A percentile compares a stretch with the other conserved stretches of the same genome.
These are phyloP conservation scores for Melanaphis sacchari DNA, from an alignment of 1,140 invertebrate genomes.

Conservation along the genomic window DNA sequence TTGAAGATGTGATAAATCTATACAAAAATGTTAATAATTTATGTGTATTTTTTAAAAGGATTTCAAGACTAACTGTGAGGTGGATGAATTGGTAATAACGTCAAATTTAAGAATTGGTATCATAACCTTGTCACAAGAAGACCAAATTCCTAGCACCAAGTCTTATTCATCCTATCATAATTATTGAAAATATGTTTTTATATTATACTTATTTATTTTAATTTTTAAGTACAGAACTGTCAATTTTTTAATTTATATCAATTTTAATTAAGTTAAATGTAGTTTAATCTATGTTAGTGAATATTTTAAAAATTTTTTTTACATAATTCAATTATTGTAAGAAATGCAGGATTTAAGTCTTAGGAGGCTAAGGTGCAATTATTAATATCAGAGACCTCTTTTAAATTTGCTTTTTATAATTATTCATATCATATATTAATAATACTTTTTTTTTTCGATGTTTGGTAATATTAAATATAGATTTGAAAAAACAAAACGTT, in stretches of 20 bases:
- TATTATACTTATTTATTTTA: not conserved
- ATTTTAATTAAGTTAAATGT: not conserved
- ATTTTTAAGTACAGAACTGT: not conserved
- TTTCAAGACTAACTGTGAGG: not conserved
- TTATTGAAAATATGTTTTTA: not conserved
- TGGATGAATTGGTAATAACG: not conserved
- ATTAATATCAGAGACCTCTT: too few relatives aligned
- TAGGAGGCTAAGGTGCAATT: too few relatives aligned
- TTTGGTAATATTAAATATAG: too few relatives aligned
- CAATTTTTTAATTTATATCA: not conserved
- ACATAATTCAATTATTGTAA: not conserved
- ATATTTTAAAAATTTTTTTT: not conserved
- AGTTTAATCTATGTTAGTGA: not conserved
- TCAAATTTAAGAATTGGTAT: not conserved
- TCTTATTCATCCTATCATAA: not conserved
- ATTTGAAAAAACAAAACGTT: too few relatives aligned
- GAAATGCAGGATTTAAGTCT: not conserved
- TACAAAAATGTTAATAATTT: not conserved
- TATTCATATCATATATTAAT: too few relatives aligned
- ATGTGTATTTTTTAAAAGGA: not conserved
- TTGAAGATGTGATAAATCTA: not conserved
- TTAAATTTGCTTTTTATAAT: too few relatives aligned
- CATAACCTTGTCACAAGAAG: not conserved
- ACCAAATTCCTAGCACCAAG: not conserved
- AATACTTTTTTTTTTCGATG: too few relatives aligned